A percentile compares a stretch with the other conserved stretches of the same genome.
These are phyloP conservation scores for Cryptus viduatorius DNA, from an alignment of 2,888 invertebrate species.

Conservation along the genomic window DNA sequence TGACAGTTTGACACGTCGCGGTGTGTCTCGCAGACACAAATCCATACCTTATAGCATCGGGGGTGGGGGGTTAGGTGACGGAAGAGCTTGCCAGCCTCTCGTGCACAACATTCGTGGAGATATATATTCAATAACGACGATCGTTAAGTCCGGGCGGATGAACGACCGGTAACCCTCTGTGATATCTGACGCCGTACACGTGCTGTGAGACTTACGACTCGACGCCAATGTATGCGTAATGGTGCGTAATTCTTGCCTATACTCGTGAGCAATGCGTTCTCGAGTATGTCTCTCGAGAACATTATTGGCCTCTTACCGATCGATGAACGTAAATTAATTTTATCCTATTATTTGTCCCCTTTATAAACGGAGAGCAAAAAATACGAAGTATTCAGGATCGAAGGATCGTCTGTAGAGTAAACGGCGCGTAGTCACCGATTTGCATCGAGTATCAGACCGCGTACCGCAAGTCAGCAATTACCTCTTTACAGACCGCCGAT, in stretches of 20 bases:
- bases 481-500: constrained; percentile 49
- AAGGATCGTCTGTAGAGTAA: not conserved
- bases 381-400: not conserved
- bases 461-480: constrained; percentile 48
- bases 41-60: constrained; percentile 54
- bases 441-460: constrained; percentile 11
- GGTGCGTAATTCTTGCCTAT: not conserved
- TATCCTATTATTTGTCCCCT: not conserved
- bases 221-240: constrained; percentile 73
- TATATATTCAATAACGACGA: constrained; percentile 82
- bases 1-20: constrained; percentile 78
- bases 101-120: constrained; percentile 23
- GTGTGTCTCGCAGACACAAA: not conserved
- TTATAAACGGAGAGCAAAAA: not conserved
- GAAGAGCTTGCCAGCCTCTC: constrained; percentile 14
- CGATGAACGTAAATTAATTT: constrained; percentile 32
- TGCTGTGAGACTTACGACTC: constrained; percentile 75
- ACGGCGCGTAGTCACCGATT: constrained; percentile 41
- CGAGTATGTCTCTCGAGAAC: not conserved
- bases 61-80: constrained; percentile 45
- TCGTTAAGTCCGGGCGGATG: constrained; percentile 78
- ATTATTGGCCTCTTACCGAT: constrained; percentile 28
- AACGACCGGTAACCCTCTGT: constrained; percentile 70
- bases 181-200: constrained; percentile 83
- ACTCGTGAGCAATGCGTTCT: constrained; percentile 3